A percentile compares a stretch with the other conserved stretches of the same genome.
Conservation (phyloP, 2,888 invertebrate species). For the Campoletis raptor region DNA sequence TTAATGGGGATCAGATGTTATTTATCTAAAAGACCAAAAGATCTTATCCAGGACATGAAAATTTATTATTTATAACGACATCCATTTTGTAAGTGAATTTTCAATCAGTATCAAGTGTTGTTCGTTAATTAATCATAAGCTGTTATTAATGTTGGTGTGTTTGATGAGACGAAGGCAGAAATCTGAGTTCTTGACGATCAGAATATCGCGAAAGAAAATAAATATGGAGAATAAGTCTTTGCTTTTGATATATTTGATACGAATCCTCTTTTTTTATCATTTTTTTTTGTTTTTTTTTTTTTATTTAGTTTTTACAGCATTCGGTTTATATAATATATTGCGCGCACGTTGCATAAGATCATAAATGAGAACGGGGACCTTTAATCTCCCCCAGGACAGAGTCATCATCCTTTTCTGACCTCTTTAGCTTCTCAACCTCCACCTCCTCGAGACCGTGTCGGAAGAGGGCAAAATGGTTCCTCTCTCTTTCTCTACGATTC, state of each 20-base stretch:
- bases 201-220: background rate
- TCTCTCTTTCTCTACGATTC: constrained; percentile 63
- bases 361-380: constrained; percentile 79
- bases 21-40: background rate
- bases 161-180: background rate
- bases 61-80: background rate
- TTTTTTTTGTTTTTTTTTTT: background rate
- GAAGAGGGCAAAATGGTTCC: constrained; percentile 55
- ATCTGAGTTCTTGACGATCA: background rate
- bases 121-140: background rate
- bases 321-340: constrained; percentile 79
- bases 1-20: background rate
- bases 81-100: background rate
- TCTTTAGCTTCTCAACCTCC: constrained; percentile 62
- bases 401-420: constrained; percentile 79
- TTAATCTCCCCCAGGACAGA: constrained; percentile 75
- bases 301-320: background rate
- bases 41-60: background rate
- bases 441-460: constrained; percentile 48
- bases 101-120: background rate
- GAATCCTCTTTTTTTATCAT: constrained; percentile 20
- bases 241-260: constrained; percentile 78
- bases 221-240: constrained; percentile 73
- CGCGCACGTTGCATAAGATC: constrained; percentile 82
- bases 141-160: background rate